A percentile compares a stretch with the other conserved stretches of the same genome.
These are phyloP conservation scores for Sebastes minor DNA, from an alignment of 2,797 vertebrate genomes.

Conservation along the genomic window DNA sequence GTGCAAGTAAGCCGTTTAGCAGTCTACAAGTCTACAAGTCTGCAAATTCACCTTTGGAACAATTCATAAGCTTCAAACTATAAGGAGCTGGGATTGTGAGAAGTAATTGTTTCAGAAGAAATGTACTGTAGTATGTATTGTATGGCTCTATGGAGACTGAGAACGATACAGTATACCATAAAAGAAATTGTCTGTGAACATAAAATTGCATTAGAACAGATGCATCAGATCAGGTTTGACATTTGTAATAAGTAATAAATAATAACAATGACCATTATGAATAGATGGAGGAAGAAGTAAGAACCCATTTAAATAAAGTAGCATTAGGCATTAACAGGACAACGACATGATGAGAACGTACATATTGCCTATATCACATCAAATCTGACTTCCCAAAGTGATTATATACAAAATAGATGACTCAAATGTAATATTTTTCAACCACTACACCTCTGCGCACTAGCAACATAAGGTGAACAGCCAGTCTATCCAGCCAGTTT, in stretches of 20 bases:
- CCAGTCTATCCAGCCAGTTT: background rate
- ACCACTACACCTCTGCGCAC: background rate
- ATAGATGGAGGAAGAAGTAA: background rate
- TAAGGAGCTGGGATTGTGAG: background rate
- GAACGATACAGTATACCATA: background rate
- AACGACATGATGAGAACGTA: background rate
- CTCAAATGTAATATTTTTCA: background rate
- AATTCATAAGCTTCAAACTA: background rate
- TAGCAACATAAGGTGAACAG: background rate
- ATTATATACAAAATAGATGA: background rate
- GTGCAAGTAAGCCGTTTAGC: background rate
- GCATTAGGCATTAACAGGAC: background rate
- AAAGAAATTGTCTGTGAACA: background rate
- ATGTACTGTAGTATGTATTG: background rate
- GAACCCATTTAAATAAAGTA: background rate
- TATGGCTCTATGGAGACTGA: background rate
- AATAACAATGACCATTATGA: background rate
- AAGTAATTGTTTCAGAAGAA: background rate
- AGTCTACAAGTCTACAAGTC: background rate
- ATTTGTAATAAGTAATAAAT: background rate
- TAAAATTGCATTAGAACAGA: background rate
- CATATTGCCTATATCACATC: background rate
- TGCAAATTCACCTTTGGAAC: background rate
- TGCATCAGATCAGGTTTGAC: background rate
- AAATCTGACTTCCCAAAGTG: background rate